Evolutionary conservation across 2,888 invertebrate species (phyloP).

Genomic region (Scaptomyza polygonia): DNA sequence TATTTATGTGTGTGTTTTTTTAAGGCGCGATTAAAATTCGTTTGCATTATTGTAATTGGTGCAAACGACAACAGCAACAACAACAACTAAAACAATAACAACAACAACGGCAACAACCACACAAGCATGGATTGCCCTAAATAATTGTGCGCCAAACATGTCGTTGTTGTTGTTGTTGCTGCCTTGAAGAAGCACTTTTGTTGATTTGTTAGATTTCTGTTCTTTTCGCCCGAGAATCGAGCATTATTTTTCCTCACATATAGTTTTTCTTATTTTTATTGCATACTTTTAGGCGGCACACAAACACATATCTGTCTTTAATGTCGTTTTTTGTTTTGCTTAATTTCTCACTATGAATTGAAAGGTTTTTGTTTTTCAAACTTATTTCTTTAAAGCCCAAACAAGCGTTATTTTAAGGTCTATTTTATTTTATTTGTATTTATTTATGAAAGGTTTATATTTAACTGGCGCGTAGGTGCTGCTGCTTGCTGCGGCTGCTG

Average conservation of each 20-base stretch:
- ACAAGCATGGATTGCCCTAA: neutral
- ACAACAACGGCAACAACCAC: neutral
- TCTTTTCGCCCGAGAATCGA: too few relatives aligned
- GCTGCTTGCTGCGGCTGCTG: constrained; percentile 28
- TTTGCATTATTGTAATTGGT: neutral
- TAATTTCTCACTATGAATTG: neutral
- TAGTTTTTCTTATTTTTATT: neutral
- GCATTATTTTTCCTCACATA: neutral
- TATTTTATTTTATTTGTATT: neutral
- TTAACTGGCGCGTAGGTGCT: constrained; percentile 11
- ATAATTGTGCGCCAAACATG: neutral
- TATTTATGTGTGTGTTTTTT: neutral
- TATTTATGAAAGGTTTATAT: neutral
- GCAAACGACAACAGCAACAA: neutral
- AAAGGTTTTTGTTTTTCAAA: too few relatives aligned
- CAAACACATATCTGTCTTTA: neutral
- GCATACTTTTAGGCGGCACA: constrained; percentile 33
- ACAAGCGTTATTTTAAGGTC: neutral
- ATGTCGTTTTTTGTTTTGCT: neutral
- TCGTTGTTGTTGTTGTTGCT: too few relatives aligned
- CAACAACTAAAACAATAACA: neutral
- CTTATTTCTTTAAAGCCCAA: too few relatives aligned
- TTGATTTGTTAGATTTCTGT: too few relatives aligned
- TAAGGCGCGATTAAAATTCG: neutral
- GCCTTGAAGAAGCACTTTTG: constrained; percentile 11